A percentile compares a stretch with the other conserved stretches of the same genome.
These are phyloP conservation scores for Eupelmus urozonus DNA, from an alignment of 2,888 invertebrate species.

Conservation along the genomic window DNA sequence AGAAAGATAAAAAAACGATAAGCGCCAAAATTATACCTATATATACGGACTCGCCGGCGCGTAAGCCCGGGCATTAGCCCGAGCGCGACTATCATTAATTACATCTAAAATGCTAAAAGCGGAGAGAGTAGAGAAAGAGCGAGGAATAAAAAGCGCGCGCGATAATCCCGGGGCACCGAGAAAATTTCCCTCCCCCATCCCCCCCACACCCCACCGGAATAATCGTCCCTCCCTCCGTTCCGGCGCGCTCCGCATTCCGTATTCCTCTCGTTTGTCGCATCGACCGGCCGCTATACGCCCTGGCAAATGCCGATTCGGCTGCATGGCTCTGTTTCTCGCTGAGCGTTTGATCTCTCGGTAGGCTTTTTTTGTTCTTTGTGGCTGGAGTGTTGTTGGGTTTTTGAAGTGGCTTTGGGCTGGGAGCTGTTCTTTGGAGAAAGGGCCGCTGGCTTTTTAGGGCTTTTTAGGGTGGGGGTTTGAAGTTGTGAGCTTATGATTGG, in stretches of 20 bases:
- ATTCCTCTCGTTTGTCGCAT: conserved; percentile 73
- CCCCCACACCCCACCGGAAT: too few relatives aligned
- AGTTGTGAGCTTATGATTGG: too few relatives aligned
- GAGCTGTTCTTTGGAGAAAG: too few relatives aligned
- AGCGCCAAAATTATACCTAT: not conserved
- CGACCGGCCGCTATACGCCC: conserved; percentile 65
- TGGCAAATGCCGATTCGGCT: conserved; percentile 72
- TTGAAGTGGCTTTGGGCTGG: too few relatives aligned
- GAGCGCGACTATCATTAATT: conserved; percentile 43
- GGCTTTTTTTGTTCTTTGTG: too few relatives aligned
- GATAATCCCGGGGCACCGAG: conserved; percentile 24
- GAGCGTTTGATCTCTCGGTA: too few relatives aligned
- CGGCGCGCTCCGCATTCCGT: conserved; percentile 65
- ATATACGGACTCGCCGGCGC: not conserved
- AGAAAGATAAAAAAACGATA: not conserved
- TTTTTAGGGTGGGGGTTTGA: too few relatives aligned
- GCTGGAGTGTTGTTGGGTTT: too few relatives aligned
- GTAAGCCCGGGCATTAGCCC: conserved; percentile 17
- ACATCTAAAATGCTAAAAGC: conserved; percentile 58
- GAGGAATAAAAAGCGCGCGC: conserved; percentile 11
- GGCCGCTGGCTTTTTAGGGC: too few relatives aligned
- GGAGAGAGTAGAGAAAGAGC: not conserved
- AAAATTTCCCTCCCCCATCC: conserved; percentile 61
- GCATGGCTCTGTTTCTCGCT: too few relatives aligned
- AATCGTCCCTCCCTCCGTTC: conserved; percentile 1